These are phyloP conservation scores for Selenia dentaria DNA, from an alignment of 2,888 invertebrate genomes.

Conservation along the genomic window DNA sequence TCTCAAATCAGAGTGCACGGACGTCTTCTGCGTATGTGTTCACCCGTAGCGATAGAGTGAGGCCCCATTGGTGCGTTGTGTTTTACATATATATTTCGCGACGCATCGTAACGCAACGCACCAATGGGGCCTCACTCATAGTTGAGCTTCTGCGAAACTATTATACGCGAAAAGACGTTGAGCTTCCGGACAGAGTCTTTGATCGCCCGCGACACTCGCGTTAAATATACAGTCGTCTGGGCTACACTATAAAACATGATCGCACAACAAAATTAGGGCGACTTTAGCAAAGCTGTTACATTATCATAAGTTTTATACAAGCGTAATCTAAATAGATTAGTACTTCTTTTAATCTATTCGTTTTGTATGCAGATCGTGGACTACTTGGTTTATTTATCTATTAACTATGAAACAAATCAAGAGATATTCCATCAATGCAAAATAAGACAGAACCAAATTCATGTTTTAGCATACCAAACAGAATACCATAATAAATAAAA, in stretches of 20 bases:
- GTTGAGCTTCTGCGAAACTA: constrained; percentile 61
- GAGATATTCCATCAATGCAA: neutral
- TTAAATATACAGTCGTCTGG: constrained; percentile 24
- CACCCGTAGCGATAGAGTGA: constrained; percentile 43
- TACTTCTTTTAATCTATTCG: too few relatives aligned
- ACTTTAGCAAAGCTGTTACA: constrained; percentile 1
- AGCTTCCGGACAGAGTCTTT: constrained; percentile 49
- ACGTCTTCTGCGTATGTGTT: constrained; percentile 52
- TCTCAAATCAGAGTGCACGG: too few relatives aligned
- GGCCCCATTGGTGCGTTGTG: too few relatives aligned
- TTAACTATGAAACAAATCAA: too few relatives aligned
- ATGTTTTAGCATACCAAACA: constrained; percentile 20
- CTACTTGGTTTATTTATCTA: too few relatives aligned
- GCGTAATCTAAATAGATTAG: too few relatives aligned
- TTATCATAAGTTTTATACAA: neutral
- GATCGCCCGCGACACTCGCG: constrained; percentile 42
- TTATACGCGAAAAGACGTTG: constrained; percentile 57
- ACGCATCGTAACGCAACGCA: too few relatives aligned
- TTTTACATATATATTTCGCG: too few relatives aligned
- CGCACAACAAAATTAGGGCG: constrained; percentile 26
- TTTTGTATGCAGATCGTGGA: too few relatives aligned
- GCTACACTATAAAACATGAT: constrained; percentile 31
- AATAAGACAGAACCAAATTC: neutral
- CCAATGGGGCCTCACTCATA: too few relatives aligned
- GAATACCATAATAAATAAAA: constrained; percentile 24